Evolutionary conservation across 2,113 vertebrate genomes (phyloP).

Genomic region (Xiphorhynchus elegans): DNA sequence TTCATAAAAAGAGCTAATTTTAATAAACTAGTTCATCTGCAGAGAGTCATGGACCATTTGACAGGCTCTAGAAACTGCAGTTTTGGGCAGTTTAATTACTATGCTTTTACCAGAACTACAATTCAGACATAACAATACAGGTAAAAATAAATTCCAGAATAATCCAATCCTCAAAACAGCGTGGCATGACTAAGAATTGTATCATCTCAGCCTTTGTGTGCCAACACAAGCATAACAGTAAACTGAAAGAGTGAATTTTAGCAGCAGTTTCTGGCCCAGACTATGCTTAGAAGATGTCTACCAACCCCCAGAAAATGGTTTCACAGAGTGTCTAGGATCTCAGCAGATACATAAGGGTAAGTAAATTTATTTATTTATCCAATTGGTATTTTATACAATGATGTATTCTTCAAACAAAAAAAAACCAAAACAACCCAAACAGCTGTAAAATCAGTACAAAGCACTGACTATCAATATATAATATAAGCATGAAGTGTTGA

Average conservation of each 20-base stretch:
- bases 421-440: rapidly evolving
- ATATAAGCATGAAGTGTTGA: not conserved
- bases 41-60: not conserved
- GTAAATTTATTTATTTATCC: not conserved
- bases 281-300: not conserved
- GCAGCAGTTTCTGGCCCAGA: not conserved
- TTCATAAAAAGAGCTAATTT: not conserved
- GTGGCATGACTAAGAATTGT: not conserved
- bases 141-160: not conserved
- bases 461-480: not conserved
- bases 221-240: rapidly evolving
- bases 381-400: not conserved
- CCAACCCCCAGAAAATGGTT: not conserved
- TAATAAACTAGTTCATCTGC: not conserved
- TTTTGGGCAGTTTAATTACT: not conserved
- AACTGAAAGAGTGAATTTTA: not conserved
- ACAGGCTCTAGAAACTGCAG: not conserved
- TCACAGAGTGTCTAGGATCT: not conserved
- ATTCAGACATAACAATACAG: not conserved
- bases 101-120: not conserved
- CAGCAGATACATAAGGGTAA: not conserved
- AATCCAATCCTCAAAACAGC: not conserved
- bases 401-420: not conserved
- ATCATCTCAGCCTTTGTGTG: not conserved
- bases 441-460: not conserved